Evolutionary conservation across 2,888 invertebrate genomes (phyloP).

Genomic region (Cryptocephalus primarius): DNA sequence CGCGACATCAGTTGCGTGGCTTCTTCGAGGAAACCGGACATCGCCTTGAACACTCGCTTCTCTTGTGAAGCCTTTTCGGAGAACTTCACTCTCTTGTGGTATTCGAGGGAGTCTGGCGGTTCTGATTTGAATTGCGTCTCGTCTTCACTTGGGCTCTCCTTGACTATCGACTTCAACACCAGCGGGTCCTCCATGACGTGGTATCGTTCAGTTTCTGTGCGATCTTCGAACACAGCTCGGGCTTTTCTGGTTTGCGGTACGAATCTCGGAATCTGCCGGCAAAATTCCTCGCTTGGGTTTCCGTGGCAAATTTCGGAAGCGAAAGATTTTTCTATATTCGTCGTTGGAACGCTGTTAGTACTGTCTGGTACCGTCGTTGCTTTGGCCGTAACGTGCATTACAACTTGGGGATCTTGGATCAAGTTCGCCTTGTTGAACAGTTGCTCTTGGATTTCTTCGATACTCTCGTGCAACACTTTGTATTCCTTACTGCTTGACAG

Average conservation of each 20-base stretch:
- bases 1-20: conserved; percentile 34
- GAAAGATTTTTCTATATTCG: conserved; percentile 20
- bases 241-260: conserved; percentile 12
- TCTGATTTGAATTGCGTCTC: conserved; percentile 8
- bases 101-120: conserved; percentile 24
- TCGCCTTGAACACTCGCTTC: conserved; percentile 29
- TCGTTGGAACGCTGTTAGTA: conserved; percentile 7
- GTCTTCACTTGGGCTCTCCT: conserved; percentile 10
- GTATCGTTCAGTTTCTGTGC: conserved; percentile 11
- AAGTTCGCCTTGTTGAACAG: neutral
- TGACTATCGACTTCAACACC: conserved; percentile 27
- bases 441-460: conserved; percentile 7
- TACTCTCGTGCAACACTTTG: conserved; percentile 9
- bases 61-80: conserved; percentile 9
- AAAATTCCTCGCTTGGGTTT: conserved; percentile 14
- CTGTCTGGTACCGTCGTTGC: conserved; percentile 6
- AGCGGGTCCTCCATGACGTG: conserved; percentile 19
- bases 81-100: conserved; percentile 27
- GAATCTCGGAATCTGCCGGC: conserved; percentile 16
- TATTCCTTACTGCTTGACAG: conserved; percentile 1
- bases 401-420: conserved; percentile 4
- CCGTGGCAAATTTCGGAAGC: conserved; percentile 22
- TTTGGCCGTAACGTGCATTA: neutral
- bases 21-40: conserved; percentile 36
- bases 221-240: conserved; percentile 5